Base-by-base conservation (phyloP, 2,888 invertebrate species). In the Eupeodes latifasciatus region DNA sequence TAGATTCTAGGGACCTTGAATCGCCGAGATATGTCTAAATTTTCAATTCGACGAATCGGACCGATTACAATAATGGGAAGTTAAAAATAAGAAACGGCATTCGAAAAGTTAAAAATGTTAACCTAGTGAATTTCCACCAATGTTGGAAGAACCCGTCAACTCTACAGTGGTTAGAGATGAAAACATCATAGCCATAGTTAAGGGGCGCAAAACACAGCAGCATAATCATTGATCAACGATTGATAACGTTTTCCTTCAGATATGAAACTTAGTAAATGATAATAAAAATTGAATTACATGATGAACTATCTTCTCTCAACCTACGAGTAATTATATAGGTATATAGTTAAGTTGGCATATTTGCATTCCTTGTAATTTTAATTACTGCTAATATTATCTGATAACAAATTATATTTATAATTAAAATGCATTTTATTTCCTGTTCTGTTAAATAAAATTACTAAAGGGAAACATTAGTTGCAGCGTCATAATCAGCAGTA, bases 351-450 rank as follows among this genome's bases (percentile, higher is more conserved):
- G 69, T 69, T 53, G n/a, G 9, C 16, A 64, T 19, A 36, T 53
- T 34, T 16, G 10, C n/a, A 67, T 34, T 16, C 0, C 16, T 62
- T 44, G 7, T 14, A 49, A 47, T 64, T 2, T 7, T 16, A 69
- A 69, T 53, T 69, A 69, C 12, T 53, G 53, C 66, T 34, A 49
- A 66, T 49, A n/a, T 49, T 5, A 44, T 64, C 44, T 64, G 12
- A 47, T 66, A 49, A 49, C 40, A 40, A 40, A 9, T 40, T 66
- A 34, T 27, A 12, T 12, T 53, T 69, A 40, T 40, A 36, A 69
- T 53, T 53, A 53, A n/a, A 7, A 40, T 69, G 69, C 69, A 69
- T 16, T 69, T 69, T 10, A 53, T 69, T 69, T 69, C 69, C 53
- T 55, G 69, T 36, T 69, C 11, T 16, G 36, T 36, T 7, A 16